Base-by-base conservation (phyloP, 64 coral and sea anemone species). In the Montipora efflorescens region DNA sequence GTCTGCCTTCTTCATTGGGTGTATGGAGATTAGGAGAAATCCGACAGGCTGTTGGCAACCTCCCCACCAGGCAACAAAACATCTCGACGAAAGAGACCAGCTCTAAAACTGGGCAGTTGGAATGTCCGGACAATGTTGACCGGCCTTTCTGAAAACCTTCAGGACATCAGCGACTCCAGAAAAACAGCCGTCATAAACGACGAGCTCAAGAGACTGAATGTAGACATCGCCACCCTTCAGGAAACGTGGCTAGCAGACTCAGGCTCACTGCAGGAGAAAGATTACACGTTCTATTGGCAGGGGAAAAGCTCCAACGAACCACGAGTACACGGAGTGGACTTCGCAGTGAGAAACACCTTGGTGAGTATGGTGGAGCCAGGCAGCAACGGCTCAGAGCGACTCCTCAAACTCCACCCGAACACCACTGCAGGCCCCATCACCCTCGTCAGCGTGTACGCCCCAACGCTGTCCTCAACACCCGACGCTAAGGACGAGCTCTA, bases 181-280 rank as follows among this genome's bases (percentile, higher is more conserved):
- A 90, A 94, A 66, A 94, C 79, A 25, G 87, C 93, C 6, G 28
- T 94, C 78, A 94, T 94, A 8, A 89, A 94, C 22, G 5, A 77
- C 53, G 80, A 94, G 79, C 53, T 94, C 48, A 84, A 15, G 25
- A 84, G 47, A 62, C 79, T 90, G 45, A 77, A 55, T 55, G 52
- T 55, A 10, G 52, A 5, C 52, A 55, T 55, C 52, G 3, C 52
- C 52, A 55, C 52, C 5, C 52, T 55, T 55, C 52, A 55, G 52
- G 52, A 55, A 55, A 55, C 5, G 5, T 3, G 2, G 10, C 0
- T 55, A 0, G 52, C 52, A 55, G 52, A 55, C 52, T 55, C 5
- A 55, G 52, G 52, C 52, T 7, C 52, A 7, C 52, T 55, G 52
- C 1, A 55, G 52, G 52, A 55, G 52, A 55, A 55, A 10, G 52